Evolutionary conservation across 92 coral and sea anemone genomes (phyloP).

Genomic region (Virgularia gustaviana): DNA sequence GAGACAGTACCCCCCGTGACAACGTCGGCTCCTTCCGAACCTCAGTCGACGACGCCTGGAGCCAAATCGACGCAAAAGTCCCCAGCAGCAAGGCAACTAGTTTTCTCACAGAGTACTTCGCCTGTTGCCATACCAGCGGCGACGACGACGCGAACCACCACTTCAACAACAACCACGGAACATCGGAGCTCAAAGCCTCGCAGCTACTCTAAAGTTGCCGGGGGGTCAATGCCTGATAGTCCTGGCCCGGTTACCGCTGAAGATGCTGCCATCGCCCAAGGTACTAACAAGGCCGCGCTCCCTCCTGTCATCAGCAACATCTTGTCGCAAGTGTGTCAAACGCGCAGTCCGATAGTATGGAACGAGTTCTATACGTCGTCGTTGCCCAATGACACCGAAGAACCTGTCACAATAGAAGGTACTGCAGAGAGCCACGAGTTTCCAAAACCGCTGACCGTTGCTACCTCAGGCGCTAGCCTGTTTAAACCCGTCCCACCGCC

Average conservation of each 20-base stretch:
- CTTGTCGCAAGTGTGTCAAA: conserved; percentile 86
- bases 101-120: conserved; percentile 21
- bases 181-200: conserved; percentile 26
- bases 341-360: conserved; percentile 97
- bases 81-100: conserved; percentile 74
- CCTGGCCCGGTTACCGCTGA: not conserved
- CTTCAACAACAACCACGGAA: conserved; percentile 10
- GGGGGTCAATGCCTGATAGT: conserved; percentile 25
- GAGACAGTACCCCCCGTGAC: conserved; percentile 58
- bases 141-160: conserved; percentile 4
- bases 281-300: conserved; percentile 43
- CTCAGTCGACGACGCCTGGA: conserved; percentile 47
- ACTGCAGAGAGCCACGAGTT: conserved; percentile 58
- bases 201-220: conserved; percentile 35
- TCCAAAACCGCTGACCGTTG: conserved; percentile 80
- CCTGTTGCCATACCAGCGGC: not conserved
- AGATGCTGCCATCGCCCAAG: not conserved
- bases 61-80: conserved; percentile 67
- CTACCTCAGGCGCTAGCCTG: conserved; percentile 92
- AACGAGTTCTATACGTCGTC: conserved; percentile 75
- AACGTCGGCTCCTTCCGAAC: conserved; percentile 30
- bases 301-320: conserved; percentile 81
- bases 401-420: conserved; percentile 59
- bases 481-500: conserved; percentile 88
- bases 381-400: conserved; percentile 35